A percentile compares a stretch with the other conserved stretches of the same genome.
phyloP scores from a whole-genome alignment of 1,140 invertebrate genomes.

The Phenacoccus solenopsis region DNA sequence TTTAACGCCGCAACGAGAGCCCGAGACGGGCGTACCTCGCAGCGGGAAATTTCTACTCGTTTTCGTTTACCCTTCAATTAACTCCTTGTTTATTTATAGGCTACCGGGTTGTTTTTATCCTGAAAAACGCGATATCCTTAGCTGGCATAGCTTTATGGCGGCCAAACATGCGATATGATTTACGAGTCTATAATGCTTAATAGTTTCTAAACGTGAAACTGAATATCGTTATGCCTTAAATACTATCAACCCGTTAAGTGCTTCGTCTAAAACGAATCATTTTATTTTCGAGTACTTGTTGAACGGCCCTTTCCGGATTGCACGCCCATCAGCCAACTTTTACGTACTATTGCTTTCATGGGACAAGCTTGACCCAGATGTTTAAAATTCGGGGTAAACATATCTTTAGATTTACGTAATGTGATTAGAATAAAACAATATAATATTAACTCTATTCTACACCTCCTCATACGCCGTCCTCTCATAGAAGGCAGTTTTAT shows the following conservation, averaged over 20 bases:
- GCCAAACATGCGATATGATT: conserved; percentile 12
- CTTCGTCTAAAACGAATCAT: neutral
- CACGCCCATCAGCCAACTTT: too few species aligned
- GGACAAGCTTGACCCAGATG: too few species aligned
- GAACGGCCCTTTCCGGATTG: neutral
- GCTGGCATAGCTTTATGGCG: neutral
- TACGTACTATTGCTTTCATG: too few species aligned
- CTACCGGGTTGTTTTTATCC: neutral
- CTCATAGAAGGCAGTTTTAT: too few species aligned
- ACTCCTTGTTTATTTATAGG: conserved; percentile 11
- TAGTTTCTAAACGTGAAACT: conserved; percentile 16
- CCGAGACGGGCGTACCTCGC: neutral
- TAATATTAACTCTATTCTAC: too few species aligned
- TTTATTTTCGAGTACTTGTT: neutral
- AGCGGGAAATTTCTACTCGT: neutral
- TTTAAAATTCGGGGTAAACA: too few species aligned
- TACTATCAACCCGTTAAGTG: neutral
- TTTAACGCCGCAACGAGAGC: too few species aligned
- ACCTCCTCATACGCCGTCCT: too few species aligned
- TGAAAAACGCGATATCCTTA: conserved; percentile 11
- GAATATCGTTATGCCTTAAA: conserved; percentile 7
- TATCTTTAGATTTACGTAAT: too few species aligned
- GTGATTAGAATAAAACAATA: too few species aligned
- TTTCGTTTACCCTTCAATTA: neutral
- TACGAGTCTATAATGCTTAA: conserved; percentile 12